phyloP scores from a whole-genome alignment of 2,797 vertebrate species.

The Lepidocolaptes lacrymiger region DNA sequence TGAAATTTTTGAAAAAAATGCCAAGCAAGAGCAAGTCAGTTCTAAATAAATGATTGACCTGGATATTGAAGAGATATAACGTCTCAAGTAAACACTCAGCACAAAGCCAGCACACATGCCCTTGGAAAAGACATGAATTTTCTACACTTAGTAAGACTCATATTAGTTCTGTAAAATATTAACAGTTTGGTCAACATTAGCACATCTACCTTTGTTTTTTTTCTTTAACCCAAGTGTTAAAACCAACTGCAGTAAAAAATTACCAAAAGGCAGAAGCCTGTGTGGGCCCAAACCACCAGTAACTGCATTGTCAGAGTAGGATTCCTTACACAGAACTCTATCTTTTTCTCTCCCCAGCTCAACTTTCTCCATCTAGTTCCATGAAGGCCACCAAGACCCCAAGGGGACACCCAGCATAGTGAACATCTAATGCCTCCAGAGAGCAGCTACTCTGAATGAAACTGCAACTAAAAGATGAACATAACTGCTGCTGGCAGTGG shows the following conservation, averaged over 20 bases:
- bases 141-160: constrained; percentile 31
- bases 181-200: constrained; percentile 80
- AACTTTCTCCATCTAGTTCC: background rate
- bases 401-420: background rate
- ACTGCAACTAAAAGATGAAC: background rate
- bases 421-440: background rate
- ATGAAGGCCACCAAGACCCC: background rate
- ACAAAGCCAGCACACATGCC: constrained; percentile 3
- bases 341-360: background rate
- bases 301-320: accelerated
- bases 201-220: background rate
- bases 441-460: background rate
- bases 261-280: background rate
- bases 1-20: background rate
- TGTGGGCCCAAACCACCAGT: background rate
- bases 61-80: background rate
- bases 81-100: background rate
- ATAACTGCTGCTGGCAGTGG: background rate
- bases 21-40: background rate
- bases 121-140: constrained; percentile 41
- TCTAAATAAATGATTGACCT: background rate
- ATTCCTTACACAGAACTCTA: background rate
- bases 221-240: background rate
- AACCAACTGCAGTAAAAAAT: background rate
- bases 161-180: constrained; percentile 78